Base-by-base conservation (phyloP, 2,797 vertebrate species). In the Etheostoma perlongum region DNA sequence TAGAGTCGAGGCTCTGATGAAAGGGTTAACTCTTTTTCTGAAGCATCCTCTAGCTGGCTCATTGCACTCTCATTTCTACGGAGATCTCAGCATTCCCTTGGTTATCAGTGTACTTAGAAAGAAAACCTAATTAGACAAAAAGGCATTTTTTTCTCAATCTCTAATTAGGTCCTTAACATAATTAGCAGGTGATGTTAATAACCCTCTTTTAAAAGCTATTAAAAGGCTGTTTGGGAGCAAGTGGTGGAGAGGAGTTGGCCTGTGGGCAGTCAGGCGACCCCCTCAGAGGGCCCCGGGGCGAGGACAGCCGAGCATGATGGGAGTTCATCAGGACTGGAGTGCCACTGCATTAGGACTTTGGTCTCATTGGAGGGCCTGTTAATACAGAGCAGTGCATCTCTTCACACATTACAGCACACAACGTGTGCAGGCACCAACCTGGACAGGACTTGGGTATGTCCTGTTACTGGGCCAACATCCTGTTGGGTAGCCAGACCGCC, bases 161-260 rank as follows among this genome's bases (percentile, higher is more conserved):
- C 96, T 99, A 98, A 99, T 99, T 97, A 98, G 96, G 94, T 97
- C 95, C 96, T 97, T 96, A 97, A 97, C 96, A 97, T 97, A 97
- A 98, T 97, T 97, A 96, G 95, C 96, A 96, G 96, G 96, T 98
- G 95, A 97, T 97, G 96, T 96, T 97, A 97, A 98, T 99, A 98
- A 97, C 95, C 96, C 96, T 96, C 95, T 97, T 99, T 97, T 95
- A 94, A 95, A 95, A 93, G 89, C 94, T 95, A 95, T 95, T 96
- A 95, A 95, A 95, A 95, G 91, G 92, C 92, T 93, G 94, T 95
- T 95, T 93, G 91, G 91, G 93, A 95, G 90, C 91, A 93, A 95
- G 93, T 91, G 92, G 90, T 89, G 83, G 88, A 93, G 91, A 92
- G 86, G 90, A 92, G 91, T 87, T 83, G 93, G 92, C 92, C 92